Evolutionary conservation across 2,888 invertebrate genomes (phyloP).

Genomic region (Tetrapedia diversipes): DNA sequence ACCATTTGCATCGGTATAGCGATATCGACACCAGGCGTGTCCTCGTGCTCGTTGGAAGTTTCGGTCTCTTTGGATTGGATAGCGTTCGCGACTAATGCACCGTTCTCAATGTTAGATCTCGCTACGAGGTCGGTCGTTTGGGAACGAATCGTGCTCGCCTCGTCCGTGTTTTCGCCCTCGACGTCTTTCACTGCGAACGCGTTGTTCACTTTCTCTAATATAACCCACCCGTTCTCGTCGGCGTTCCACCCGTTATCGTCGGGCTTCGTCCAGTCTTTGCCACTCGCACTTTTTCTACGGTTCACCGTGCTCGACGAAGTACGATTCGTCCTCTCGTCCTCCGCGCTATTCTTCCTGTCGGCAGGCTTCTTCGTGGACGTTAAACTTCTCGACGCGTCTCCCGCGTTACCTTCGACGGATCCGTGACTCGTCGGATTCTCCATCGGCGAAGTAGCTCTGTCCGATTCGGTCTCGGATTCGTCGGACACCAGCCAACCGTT

Average conservation of each 20-base stretch:
- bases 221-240: slow-evolving; percentile 71
- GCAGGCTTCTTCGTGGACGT: background rate
- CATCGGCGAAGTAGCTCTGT: slow-evolving; percentile 36
- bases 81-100: slow-evolving; percentile 70
- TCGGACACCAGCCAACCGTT: slow-evolving; percentile 77
- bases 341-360: no score
- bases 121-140: slow-evolving; percentile 66
- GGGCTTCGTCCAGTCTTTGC: background rate
- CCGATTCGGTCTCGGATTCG: slow-evolving; percentile 73
- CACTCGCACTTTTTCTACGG: background rate
- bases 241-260: slow-evolving; percentile 60
- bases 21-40: slow-evolving; percentile 73
- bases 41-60: slow-evolving; percentile 65
- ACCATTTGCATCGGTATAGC: slow-evolving; percentile 82
- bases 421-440: background rate
- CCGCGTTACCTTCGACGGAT: background rate
- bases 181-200: slow-evolving; percentile 50
- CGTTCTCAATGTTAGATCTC: slow-evolving; percentile 70
- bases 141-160: slow-evolving; percentile 67
- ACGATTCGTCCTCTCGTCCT: background rate
- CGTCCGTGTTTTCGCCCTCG: slow-evolving; percentile 54
- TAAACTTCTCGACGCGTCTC: background rate
- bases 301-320: background rate
- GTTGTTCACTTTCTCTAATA: slow-evolving; percentile 57
- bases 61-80: slow-evolving; percentile 71